Percentiles rank a stretch among this genome's conserved stretches.
phyloP scores from a whole-genome alignment of 2,797 vertebrate species.

The Girardinus metallicus region DNA sequence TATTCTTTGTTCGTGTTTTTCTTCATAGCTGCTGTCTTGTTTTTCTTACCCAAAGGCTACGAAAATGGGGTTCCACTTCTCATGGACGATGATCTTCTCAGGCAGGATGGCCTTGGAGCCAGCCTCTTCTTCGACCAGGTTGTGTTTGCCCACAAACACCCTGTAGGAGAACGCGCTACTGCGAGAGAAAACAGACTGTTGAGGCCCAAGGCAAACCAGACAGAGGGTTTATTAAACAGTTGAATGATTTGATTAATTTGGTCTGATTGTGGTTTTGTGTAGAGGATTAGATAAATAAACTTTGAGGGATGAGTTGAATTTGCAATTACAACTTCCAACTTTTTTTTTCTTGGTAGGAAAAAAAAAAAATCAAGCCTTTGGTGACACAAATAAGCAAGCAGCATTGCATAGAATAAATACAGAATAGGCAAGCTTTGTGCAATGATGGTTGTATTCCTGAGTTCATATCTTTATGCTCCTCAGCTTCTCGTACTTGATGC shows the following conservation, averaged over 20 bases:
- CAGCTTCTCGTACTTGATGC: slow-evolving; percentile 78
- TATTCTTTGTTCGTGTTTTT: not conserved
- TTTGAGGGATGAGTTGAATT: slow-evolving; percentile 17
- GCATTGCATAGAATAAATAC: not conserved
- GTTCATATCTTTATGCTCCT: not conserved
- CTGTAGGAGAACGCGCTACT: slow-evolving; percentile 78
- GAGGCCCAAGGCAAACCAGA: slow-evolving; percentile 12
- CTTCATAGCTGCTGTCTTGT: not conserved
- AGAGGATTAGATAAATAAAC: not conserved
- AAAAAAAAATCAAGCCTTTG: slow-evolving; percentile 20
- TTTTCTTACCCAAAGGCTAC: slow-evolving; percentile 78
- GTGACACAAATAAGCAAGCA: not conserved
- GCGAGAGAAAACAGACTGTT: slow-evolving; percentile 26
- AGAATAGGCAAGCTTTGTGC: not conserved
- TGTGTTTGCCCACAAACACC: slow-evolving; percentile 82
- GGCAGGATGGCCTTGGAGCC: slow-evolving; percentile 76
- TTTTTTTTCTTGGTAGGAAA: not conserved
- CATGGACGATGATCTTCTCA: slow-evolving; percentile 81
- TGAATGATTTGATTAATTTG: slow-evolving; percentile 29
- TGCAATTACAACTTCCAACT: not conserved
- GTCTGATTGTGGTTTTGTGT: slow-evolving; percentile 4
- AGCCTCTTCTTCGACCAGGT: slow-evolving; percentile 76
- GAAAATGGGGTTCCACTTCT: slow-evolving; percentile 81
- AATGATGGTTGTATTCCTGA: not conserved
- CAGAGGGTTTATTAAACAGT: slow-evolving; percentile 21